phyloP scores from a whole-genome alignment of 2,888 invertebrate species.

The Lysandra coridon region DNA sequence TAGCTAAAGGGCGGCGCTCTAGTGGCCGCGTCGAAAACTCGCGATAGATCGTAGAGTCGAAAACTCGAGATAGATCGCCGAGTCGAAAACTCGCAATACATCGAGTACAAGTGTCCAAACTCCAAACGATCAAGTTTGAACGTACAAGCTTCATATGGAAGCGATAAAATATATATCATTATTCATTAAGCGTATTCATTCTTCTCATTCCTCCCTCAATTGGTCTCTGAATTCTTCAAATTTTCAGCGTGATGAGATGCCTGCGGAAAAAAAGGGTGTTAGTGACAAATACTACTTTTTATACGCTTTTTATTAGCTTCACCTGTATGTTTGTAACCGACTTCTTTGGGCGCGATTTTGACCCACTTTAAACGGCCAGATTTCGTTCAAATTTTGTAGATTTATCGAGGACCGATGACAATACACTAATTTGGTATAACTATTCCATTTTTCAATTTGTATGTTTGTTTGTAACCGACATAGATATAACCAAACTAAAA shows the following conservation, averaged over 20 bases:
- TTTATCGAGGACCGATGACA: too few species aligned
- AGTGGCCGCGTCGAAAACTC: not conserved
- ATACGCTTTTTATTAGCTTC: too few species aligned
- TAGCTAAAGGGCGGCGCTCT: not conserved
- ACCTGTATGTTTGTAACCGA: too few species aligned
- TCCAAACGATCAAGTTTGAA: not conserved
- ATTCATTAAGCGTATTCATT: conserved; percentile 31
- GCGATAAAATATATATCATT: not conserved
- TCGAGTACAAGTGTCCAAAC: not conserved
- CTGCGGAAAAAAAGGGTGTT: conserved; percentile 47
- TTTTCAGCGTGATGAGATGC: conserved; percentile 52
- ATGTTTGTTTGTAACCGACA: too few species aligned
- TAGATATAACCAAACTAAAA: too few species aligned
- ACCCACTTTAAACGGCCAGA: too few species aligned
- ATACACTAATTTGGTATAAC: too few species aligned
- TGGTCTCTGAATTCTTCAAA: conserved; percentile 43
- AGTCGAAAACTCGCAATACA: not conserved
- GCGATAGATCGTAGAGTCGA: not conserved
- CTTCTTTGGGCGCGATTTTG: too few species aligned
- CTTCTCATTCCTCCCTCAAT: conserved; percentile 37
- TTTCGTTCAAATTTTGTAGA: too few species aligned
- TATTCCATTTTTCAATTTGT: too few species aligned
- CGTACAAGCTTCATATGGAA: not conserved
- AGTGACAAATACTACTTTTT: not conserved
- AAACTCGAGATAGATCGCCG: not conserved